phyloP scores from a whole-genome alignment of 2,888 invertebrate genomes.

The Carterocephalus palaemon region DNA sequence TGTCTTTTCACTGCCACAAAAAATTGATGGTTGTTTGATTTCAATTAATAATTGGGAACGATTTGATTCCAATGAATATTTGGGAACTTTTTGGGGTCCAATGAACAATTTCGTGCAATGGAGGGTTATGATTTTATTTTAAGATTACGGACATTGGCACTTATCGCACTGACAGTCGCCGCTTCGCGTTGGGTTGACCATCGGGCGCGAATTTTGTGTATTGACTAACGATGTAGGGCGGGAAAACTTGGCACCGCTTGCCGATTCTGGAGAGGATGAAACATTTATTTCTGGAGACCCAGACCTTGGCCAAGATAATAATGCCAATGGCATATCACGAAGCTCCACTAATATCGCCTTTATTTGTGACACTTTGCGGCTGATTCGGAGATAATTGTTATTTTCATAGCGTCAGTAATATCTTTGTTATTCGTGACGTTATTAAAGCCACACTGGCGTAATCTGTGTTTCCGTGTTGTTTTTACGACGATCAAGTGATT shows the following conservation, averaged over 20 bases:
- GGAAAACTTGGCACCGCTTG: conserved; percentile 60
- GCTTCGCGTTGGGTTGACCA: conserved; percentile 52
- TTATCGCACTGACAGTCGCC: conserved; percentile 38
- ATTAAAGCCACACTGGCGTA: background rate
- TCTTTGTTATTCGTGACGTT: conserved; percentile 10
- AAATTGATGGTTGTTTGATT: conserved; percentile 35
- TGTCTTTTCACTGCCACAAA: conserved; percentile 42
- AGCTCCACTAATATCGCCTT: conserved; percentile 11
- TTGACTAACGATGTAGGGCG: conserved; percentile 57
- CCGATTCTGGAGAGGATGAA: conserved; percentile 65
- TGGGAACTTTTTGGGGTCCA: too few species aligned
- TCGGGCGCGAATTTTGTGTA: conserved; percentile 50
- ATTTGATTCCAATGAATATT: conserved; percentile 1
- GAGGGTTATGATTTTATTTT: conserved; percentile 15
- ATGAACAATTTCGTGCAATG: too few species aligned
- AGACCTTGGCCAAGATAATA: conserved; percentile 51
- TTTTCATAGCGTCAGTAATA: conserved; percentile 5
- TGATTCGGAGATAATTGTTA: background rate
- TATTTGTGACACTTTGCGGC: conserved; percentile 4
- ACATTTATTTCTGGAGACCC: conserved; percentile 74
- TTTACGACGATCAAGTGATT: conserved; percentile 4
- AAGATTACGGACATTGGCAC: conserved; percentile 39
- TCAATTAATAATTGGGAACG: conserved; percentile 6
- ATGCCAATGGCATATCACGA: conserved; percentile 6
- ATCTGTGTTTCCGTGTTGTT: conserved; percentile 9